Conservation (phyloP, 2,888 invertebrate genomes). For the Eupithecia insigniata region DNA sequence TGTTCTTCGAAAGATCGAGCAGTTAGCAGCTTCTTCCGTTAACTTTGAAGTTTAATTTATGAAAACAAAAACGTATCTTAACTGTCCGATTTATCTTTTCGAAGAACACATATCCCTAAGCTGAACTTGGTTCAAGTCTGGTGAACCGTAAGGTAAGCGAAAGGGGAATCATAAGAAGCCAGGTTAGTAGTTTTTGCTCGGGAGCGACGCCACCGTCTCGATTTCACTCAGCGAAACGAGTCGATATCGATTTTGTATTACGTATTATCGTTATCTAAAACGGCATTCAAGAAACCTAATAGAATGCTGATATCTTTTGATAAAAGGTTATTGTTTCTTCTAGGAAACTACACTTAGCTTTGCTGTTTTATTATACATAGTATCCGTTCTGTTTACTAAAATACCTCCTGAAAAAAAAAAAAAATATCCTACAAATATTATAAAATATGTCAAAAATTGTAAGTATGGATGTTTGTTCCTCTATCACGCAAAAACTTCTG, state of each 20-base stretch:
- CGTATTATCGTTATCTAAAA: slow-evolving; percentile 23
- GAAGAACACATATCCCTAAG: background rate
- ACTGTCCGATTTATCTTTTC: no score
- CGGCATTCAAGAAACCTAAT: slow-evolving; percentile 7
- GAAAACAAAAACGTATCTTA: no score
- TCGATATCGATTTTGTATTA: slow-evolving; percentile 37
- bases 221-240: slow-evolving; percentile 35
- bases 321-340: background rate
- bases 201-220: slow-evolving; percentile 25
- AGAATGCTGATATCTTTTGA: slow-evolving; percentile 1
- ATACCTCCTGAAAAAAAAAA: no score
- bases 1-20: background rate
- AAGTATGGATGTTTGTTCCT: no score
- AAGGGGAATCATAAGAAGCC: slow-evolving; percentile 15
- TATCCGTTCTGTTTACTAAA: no score
- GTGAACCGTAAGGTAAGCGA: background rate
- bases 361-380: background rate
- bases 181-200: slow-evolving; percentile 23
- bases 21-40: background rate
- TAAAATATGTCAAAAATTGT: no score
- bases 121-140: background rate
- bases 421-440: no score
- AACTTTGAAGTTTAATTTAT: no score
- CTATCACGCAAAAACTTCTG: no score
- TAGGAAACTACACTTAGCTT: background rate